Conservation (phyloP, 2,888 invertebrate species). For the Agrochola lychnidis region DNA sequence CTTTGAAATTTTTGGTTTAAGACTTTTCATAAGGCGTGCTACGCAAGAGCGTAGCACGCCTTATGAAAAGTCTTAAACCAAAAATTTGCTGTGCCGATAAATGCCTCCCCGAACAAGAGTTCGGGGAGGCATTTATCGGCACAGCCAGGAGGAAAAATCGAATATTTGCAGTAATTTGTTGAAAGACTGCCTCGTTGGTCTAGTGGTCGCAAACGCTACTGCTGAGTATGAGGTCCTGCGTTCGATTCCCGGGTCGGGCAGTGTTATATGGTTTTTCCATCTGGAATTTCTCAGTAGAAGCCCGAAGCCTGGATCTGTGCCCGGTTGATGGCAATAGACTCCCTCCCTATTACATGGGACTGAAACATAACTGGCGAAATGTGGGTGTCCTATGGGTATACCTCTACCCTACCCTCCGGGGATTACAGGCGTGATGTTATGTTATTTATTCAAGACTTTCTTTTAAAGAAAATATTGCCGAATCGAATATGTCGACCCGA, state of each 20-base stretch:
- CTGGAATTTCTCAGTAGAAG: not conserved
- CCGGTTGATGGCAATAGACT: not conserved
- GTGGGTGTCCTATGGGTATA: not conserved
- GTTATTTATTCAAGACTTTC: not conserved
- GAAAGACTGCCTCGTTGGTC: too few relatives aligned
- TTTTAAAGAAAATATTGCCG: not conserved
- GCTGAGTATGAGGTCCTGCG: too few relatives aligned
- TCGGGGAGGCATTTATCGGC: not conserved
- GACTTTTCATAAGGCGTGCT: not conserved
- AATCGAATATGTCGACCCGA: not conserved
- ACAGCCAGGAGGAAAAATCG: not conserved
- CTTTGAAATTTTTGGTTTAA: not conserved
- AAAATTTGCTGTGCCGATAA: too few relatives aligned
- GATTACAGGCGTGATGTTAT: not conserved
- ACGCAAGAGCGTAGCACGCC: too few relatives aligned
- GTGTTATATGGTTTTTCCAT: not conserved
- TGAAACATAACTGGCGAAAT: not conserved
- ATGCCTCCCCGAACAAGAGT: too few relatives aligned
- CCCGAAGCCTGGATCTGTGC: too few relatives aligned
- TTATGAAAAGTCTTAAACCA: too few relatives aligned
- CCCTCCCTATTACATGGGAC: not conserved
- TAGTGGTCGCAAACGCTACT: too few relatives aligned
- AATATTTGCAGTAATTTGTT: too few relatives aligned
- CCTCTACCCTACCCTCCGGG: not conserved
- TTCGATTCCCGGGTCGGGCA: too few relatives aligned